Percentiles rank a stretch among this genome's conserved stretches.
Conservation (phyloP, 2,797 vertebrate genomes). For the Danio kyathit region DNA sequence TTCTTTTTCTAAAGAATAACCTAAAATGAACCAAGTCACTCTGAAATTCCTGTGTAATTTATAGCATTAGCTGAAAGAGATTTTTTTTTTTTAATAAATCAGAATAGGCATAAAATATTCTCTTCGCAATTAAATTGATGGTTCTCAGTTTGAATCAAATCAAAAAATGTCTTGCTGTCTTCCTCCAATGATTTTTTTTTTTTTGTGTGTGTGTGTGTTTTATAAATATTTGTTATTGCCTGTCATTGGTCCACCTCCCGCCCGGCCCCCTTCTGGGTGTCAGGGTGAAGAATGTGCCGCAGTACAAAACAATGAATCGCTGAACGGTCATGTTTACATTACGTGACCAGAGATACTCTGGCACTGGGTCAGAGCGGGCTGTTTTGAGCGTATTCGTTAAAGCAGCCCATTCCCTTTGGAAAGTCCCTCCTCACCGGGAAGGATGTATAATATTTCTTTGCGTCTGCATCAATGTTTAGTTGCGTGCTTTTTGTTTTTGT, state of each 20-base stretch:
- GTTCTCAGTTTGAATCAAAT: neutral
- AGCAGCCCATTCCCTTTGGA: slow-evolving; percentile 17
- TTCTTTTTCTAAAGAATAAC: neutral
- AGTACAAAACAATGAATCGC: neutral
- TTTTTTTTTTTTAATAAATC: neutral
- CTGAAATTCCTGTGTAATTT: neutral
- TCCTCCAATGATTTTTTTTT: neutral
- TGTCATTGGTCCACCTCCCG: neutral
- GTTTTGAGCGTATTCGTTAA: neutral
- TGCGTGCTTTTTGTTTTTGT: slow-evolving; percentile 11
- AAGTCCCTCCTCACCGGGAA: slow-evolving; percentile 25
- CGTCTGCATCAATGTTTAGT: neutral
- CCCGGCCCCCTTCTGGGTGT: neutral
- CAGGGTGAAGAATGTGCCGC: neutral
- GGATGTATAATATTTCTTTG: slow-evolving; percentile 33
- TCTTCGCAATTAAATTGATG: neutral
- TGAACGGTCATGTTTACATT: slow-evolving; percentile 18
- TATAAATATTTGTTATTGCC: neutral
- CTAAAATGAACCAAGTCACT: neutral
- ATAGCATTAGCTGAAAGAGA: neutral
- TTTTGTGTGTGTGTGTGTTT: neutral
- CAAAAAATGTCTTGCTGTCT: neutral
- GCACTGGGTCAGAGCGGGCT: slow-evolving; percentile 13
- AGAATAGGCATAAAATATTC: neutral
- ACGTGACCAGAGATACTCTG: slow-evolving; percentile 18